Evolutionary conservation across 2,888 invertebrate genomes (phyloP).

Genomic region (Athripsodes cinereus): DNA sequence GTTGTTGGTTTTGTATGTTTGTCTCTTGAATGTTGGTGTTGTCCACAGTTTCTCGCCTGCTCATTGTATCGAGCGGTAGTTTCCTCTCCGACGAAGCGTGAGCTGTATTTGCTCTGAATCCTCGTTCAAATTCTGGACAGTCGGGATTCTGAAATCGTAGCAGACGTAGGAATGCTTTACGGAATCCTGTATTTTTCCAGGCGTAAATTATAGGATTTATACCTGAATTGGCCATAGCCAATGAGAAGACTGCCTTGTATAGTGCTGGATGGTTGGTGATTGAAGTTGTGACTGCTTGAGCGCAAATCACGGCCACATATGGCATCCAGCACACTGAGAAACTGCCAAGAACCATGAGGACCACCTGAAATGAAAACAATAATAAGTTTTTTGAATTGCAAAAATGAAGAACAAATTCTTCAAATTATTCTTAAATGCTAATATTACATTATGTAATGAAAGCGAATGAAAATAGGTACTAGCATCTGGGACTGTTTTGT

Average conservation of each 20-base stretch:
- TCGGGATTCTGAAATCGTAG: slow-evolving; percentile 61
- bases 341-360: slow-evolving; percentile 69
- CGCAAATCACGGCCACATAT: slow-evolving; percentile 63
- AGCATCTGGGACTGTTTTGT: too few relatives aligned
- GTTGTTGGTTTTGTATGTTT: neutral
- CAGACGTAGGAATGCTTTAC: slow-evolving; percentile 63
- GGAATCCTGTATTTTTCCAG: slow-evolving; percentile 77
- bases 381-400: too few relatives aligned
- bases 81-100: slow-evolving; percentile 50
- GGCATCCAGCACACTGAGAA: slow-evolving; percentile 80
- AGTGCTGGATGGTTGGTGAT: slow-evolving; percentile 46
- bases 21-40: slow-evolving; percentile 7
- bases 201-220: slow-evolving; percentile 80
- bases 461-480: too few relatives aligned
- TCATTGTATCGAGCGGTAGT: slow-evolving; percentile 44
- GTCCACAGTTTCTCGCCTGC: slow-evolving; percentile 5
- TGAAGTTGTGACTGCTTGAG: slow-evolving; percentile 51
- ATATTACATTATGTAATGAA: too few relatives aligned
- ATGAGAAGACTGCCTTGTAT: slow-evolving; percentile 60
- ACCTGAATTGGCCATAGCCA: slow-evolving; percentile 75
- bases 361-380: slow-evolving; percentile 59
- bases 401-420: too few relatives aligned
- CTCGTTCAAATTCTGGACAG: slow-evolving; percentile 45
- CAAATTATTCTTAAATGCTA: too few relatives aligned
- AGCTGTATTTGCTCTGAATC: slow-evolving; percentile 41